These are phyloP conservation scores for Octomys mimax DNA, from an alignment of 2,797 vertebrate genomes.

Conservation along the genomic window DNA sequence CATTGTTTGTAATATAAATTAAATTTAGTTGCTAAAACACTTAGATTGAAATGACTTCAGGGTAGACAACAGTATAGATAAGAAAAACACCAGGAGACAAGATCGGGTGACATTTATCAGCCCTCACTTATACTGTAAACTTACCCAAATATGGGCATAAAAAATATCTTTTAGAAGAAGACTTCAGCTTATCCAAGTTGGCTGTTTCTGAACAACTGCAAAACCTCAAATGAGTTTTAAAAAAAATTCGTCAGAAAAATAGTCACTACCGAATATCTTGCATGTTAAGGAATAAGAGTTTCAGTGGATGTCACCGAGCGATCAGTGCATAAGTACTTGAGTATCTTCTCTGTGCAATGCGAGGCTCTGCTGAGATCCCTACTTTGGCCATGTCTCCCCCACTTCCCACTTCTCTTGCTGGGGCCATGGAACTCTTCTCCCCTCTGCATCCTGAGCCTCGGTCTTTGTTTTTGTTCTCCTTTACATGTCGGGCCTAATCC, in stretches of 20 bases:
- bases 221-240: slow-evolving; percentile 64
- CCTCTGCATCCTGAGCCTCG: neutral
- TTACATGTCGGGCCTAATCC: neutral
- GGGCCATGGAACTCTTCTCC: neutral
- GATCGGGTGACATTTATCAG: neutral
- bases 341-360: slow-evolving; percentile 53
- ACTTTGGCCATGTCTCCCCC: slow-evolving; percentile 25
- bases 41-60: neutral
- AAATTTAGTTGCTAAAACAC: slow-evolving; percentile 1
- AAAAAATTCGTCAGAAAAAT: slow-evolving; percentile 70
- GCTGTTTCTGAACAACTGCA: slow-evolving; percentile 71
- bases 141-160: slow-evolving; percentile 39
- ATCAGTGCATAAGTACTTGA: slow-evolving; percentile 70
- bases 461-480: neutral
- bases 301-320: slow-evolving; percentile 66
- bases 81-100: slow-evolving; percentile 19
- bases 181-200: slow-evolving; percentile 47
- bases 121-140: neutral
- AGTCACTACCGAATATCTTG: slow-evolving; percentile 59
- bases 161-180: slow-evolving; percentile 66
- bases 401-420: slow-evolving; percentile 24
- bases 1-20: neutral
- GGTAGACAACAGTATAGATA: neutral
- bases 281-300: slow-evolving; percentile 58
- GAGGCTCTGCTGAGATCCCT: slow-evolving; percentile 50